These are phyloP conservation scores for Shargacucullia verbasci DNA, from an alignment of 2,888 invertebrate genomes.

Conservation along the genomic window DNA sequence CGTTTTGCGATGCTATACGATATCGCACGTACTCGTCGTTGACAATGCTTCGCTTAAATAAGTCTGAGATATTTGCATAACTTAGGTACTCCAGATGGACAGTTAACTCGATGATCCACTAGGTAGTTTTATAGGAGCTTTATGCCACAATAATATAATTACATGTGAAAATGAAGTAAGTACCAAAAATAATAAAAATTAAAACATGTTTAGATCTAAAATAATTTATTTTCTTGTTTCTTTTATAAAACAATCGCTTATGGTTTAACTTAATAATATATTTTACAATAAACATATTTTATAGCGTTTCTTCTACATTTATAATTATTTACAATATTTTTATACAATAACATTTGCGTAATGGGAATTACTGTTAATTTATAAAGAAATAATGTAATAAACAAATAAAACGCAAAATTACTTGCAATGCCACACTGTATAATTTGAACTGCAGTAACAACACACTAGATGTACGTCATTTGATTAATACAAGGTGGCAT, in stretches of 20 bases:
- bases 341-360: conserved; percentile 64
- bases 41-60: no score
- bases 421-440: conserved; percentile 28
- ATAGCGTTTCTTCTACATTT: conserved; percentile 79
- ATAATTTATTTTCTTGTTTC: conserved; percentile 86
- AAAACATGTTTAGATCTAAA: conserved; percentile 78
- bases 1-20: no score
- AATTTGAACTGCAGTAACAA: conserved; percentile 23
- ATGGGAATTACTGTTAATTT: conserved; percentile 38
- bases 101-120: no score
- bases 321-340: conserved; percentile 71
- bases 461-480: conserved; percentile 14
- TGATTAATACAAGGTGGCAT: conserved; percentile 30
- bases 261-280: conserved; percentile 70
- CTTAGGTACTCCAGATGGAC: no score
- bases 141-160: no score
- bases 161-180: no score
- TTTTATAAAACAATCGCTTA: conserved; percentile 88
- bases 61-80: no score
- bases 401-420: conserved; percentile 33
- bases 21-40: no score
- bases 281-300: conserved; percentile 82
- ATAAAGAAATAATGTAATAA: conserved; percentile 19
- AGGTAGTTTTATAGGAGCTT: no score
- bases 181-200: conserved; percentile 33